phyloP scores from a whole-genome alignment of 1,140 invertebrate species.

The Trichonephila clavipes region DNA sequence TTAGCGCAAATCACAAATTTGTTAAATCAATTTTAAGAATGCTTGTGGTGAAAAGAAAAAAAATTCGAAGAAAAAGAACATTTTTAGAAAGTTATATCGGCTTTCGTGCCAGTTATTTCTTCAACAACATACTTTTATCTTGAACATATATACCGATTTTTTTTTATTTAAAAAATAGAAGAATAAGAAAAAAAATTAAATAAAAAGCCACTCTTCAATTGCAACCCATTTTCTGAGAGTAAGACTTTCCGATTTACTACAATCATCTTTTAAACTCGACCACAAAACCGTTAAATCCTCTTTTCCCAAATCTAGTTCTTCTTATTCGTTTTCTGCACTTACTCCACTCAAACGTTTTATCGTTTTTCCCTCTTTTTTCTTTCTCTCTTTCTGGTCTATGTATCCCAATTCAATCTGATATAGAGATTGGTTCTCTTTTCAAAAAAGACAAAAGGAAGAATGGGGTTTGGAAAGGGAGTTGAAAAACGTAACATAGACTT shows the following conservation, averaged over 20 bases:
- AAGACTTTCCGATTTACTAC: slow-evolving; percentile 65
- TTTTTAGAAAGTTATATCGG: neutral
- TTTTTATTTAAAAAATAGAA: neutral
- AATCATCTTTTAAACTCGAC: slow-evolving; percentile 76
- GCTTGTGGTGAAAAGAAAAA: too few species aligned
- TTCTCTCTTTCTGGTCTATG: slow-evolving; percentile 62
- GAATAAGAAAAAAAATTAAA: neutral
- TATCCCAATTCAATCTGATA: slow-evolving; percentile 63
- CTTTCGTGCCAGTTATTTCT: neutral
- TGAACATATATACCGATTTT: neutral
- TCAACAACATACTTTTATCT: neutral
- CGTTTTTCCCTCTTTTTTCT: neutral
- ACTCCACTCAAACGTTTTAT: slow-evolving; percentile 40
- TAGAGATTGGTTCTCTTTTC: slow-evolving; percentile 60
- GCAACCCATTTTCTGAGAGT: slow-evolving; percentile 27
- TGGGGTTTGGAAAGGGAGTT: slow-evolving; percentile 3
- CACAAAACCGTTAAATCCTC: slow-evolving; percentile 74
- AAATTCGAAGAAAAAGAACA: neutral
- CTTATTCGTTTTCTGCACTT: slow-evolving; percentile 54
- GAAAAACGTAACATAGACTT: slow-evolving; percentile 38
- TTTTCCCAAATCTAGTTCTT: slow-evolving; percentile 74
- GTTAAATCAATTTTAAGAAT: too few species aligned
- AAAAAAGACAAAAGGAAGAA: slow-evolving; percentile 30
- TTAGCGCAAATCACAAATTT: too few species aligned
- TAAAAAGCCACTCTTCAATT: slow-evolving; percentile 41